Evolutionary conservation across 1,140 invertebrate species (phyloP).

Genomic region (Littorina saxatilis): DNA sequence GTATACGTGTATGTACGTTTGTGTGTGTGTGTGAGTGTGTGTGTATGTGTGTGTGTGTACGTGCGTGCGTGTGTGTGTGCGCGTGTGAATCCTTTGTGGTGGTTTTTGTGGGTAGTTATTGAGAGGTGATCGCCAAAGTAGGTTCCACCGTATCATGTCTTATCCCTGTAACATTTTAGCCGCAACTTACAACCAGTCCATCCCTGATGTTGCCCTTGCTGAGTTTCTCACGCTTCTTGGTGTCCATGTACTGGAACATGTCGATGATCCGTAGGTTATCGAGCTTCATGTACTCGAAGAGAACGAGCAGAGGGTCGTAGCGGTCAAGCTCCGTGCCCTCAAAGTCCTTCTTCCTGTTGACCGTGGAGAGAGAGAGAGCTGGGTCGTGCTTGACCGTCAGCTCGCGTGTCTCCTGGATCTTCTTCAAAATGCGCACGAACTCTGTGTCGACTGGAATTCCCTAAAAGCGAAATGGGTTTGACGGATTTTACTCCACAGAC

Average conservation of each 20-base stretch:
- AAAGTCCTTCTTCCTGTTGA: conserved; percentile 51
- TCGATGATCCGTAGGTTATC: conserved; percentile 70
- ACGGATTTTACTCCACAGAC: no score
- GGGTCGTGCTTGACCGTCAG: conserved; percentile 59
- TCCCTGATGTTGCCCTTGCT: conserved; percentile 55
- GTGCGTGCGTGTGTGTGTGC: neutral
- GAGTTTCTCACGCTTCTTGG: conserved; percentile 53
- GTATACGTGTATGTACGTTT: no score
- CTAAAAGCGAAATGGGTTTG: conserved; percentile 35
- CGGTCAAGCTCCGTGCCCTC: conserved; percentile 61
- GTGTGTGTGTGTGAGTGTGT: neutral
- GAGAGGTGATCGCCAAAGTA: no score
- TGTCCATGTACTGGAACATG: conserved; percentile 65
- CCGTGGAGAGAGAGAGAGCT: conserved; percentile 53
- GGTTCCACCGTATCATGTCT: no score
- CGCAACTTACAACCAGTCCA: conserved; percentile 63
- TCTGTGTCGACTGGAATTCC: conserved; percentile 62
- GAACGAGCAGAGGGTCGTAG: conserved; percentile 64
- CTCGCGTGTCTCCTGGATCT: conserved; percentile 45
- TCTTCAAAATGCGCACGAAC: conserved; percentile 52
- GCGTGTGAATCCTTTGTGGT: no score
- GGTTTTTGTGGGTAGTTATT: no score
- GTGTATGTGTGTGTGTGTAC: conserved; percentile 1
- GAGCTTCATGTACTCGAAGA: conserved; percentile 69
- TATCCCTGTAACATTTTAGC: no score